Evolutionary conservation across 2,888 invertebrate genomes (phyloP).

Genomic region (Oxyteleia sp.): DNA sequence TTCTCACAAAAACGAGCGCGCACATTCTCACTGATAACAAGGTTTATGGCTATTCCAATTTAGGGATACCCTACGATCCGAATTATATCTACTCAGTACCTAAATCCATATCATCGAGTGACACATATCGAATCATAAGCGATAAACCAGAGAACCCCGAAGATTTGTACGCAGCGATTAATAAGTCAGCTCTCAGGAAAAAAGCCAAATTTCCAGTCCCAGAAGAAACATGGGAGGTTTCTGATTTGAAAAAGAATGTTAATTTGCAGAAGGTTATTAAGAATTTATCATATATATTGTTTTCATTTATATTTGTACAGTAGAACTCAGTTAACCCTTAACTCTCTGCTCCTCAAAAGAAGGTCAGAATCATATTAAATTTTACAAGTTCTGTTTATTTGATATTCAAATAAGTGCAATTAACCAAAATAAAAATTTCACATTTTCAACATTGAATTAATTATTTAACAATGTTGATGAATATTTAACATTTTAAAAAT

Average conservation of each 20-base stretch:
- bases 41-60: constrained; percentile 75
- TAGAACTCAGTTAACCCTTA: too few species aligned
- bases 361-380: too few species aligned
- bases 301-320: too few species aligned
- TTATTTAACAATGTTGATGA: too few species aligned
- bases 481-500: too few species aligned
- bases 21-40: constrained; percentile 55
- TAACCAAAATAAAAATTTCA: too few species aligned
- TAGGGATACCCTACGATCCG: constrained; percentile 77
- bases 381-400: too few species aligned
- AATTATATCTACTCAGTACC: constrained; percentile 82
- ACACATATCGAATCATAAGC: constrained; percentile 81
- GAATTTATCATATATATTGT: neutral
- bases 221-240: constrained; percentile 84
- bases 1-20: constrained; percentile 67
- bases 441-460: too few species aligned
- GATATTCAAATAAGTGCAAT: too few species aligned
- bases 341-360: too few species aligned
- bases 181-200: constrained; percentile 81
- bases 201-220: constrained; percentile 82
- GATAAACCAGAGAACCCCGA: constrained; percentile 88
- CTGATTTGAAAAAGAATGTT: constrained; percentile 78
- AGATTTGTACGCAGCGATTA: constrained; percentile 88
- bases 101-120: constrained; percentile 79
- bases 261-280: constrained; percentile 78